Base-by-base conservation (phyloP, 1,140 invertebrate species). In the Aricia agestis region DNA sequence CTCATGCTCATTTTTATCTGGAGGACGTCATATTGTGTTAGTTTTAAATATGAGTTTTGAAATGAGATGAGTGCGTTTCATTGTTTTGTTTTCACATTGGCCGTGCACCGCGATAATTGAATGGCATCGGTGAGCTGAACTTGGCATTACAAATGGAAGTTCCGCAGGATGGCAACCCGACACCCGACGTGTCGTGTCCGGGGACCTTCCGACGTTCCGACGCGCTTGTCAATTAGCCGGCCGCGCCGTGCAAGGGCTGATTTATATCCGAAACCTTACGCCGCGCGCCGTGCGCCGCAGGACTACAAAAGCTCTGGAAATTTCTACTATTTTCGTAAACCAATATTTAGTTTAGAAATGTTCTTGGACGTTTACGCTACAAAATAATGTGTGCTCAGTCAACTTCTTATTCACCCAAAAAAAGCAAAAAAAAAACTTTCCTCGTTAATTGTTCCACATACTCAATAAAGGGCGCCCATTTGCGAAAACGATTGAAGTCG, bases 91-190 rank as follows among this genome's bases (percentile, higher is more conserved):
- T 52, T 52, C 11, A 52, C 9, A 52, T 13, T 52, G 45, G 9
- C 10, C 45, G 13, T 52, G 45, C 45, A 9, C 7, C 45, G 45
- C 45, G 45, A 4, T 52, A 70, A 72, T 66, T 74, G 68, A 73
- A 76, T 69, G 69, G 66, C 66, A 72, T 67, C 42, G 66, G 52
- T 61, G 42, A 72, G 69, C 18, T 75, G 71, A 78, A 74, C 74
- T 77, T 78, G 77, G 67, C 72, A 74, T 75, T 72, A 63, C 76
- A 77, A 79, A 74, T 73, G 67, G 70, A 52, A 72, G 77, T 79
- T 79, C 76, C 79, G 77, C 73, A 76, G 79, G 79, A 81, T 74
- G 71, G 78, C 68, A 81, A 81, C 71, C 59, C 66, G 72, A 80
- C 58, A 76, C 78, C 71, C 66, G 67, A 72, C 69, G 72, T 58